Base-by-base conservation (phyloP, 2,113 vertebrate species). In the Aythya baeri region DNA sequence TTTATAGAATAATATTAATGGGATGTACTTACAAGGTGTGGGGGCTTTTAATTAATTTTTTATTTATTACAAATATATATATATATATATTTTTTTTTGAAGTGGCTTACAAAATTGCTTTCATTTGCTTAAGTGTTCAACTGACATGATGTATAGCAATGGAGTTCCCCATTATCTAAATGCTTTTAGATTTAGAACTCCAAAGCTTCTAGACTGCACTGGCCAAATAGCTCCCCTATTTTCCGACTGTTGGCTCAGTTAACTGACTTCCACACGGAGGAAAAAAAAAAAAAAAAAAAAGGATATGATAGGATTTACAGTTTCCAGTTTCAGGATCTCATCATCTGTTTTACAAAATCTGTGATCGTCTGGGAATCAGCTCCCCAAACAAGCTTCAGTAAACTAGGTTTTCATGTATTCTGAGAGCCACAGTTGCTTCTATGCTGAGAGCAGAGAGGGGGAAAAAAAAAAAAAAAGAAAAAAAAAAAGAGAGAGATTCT, bases 321-420 rank as follows among this genome's bases (percentile, higher is more conserved):
- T 57, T 87, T 91, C 57, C 61, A 71, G 73, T 86, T 96, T 27
- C 57, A 88, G 50, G 8, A 14, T 62, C 26, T 84, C 26, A 17
- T 7, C 31, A 41, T 85, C n/a, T 86, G 17, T 71, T 75, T 92
- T 75, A 68, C 46, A 70, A 58, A 43, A 15, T 34, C 66, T 78
- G 16, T 82, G 65, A 67, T 79, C 84, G 57, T 34, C 54, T 91
- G 77, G 74, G 91, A 95, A 89, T 84, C 4, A 11, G 38, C 7
- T 92, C 68, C 84, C 77, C 50, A 46, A 57, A 75, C 16, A 89
- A 82, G 73, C 18, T 81, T 71, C 82, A 46, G 20, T 66, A 89
- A 93, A 79, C 82, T 62, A 72, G 27, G 81, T 88, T 87, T 91
- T 84, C 67, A 49, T 44, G 62, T 91, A 80, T 91, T 72, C 84